These are phyloP conservation scores for Mustelus asterias DNA, from an alignment of 2,113 vertebrate species.

Conservation along the genomic window DNA sequence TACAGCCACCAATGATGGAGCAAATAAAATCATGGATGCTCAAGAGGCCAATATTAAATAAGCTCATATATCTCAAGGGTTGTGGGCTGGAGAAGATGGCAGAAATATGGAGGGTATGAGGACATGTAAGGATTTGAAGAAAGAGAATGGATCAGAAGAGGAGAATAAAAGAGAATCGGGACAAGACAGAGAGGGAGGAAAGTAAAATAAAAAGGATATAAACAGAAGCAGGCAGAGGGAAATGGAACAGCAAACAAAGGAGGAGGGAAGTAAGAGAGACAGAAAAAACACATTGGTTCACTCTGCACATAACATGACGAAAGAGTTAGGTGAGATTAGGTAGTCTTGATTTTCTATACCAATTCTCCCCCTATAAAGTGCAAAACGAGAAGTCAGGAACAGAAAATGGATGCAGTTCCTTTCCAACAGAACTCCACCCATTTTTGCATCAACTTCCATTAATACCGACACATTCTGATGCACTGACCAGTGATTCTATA, in stretches of 20 bases:
- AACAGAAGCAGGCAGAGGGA: neutral
- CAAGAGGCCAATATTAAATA: too few relatives aligned
- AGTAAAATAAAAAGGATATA: too few relatives aligned
- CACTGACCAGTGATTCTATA: neutral
- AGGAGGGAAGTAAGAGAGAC: neutral
- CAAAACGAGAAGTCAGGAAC: neutral
- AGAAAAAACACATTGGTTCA: neutral
- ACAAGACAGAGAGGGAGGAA: too few relatives aligned
- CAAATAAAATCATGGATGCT: too few relatives aligned
- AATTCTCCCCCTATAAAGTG: neutral
- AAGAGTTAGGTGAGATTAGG: neutral
- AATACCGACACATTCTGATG: neutral
- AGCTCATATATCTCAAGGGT: too few relatives aligned
- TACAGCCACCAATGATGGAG: too few relatives aligned
- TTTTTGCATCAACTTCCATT: neutral
- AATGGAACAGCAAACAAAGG: neutral
- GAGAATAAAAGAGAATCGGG: too few relatives aligned
- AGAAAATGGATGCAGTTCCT: neutral
- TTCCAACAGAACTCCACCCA: neutral
- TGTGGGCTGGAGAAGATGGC: too few relatives aligned
- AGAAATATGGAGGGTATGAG: too few relatives aligned
- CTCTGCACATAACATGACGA: neutral
- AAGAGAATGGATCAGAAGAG: neutral
- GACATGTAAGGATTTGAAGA: neutral
- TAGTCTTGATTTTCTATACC: neutral